Conservation (phyloP, 2,888 invertebrate genomes). For the Caenorhabditis uteleia region DNA sequence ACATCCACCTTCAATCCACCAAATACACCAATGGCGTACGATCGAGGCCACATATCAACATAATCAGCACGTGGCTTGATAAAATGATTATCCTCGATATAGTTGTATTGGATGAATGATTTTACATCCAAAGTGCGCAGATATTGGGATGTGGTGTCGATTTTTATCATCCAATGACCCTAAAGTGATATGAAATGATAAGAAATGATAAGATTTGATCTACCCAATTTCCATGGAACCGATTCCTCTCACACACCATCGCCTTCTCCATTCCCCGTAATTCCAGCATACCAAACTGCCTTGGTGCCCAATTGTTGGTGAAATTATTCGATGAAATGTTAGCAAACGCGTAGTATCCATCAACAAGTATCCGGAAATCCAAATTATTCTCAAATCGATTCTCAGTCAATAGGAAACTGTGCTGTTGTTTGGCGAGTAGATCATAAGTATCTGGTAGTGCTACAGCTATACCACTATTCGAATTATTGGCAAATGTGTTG, state of each 20-base stretch:
- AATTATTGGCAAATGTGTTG: slow-evolving; percentile 80
- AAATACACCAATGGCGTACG: slow-evolving; percentile 86
- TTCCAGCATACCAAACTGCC: slow-evolving; percentile 76
- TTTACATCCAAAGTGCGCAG: slow-evolving; percentile 44
- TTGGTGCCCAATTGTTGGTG: slow-evolving; percentile 81
- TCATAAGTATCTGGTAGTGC: slow-evolving; percentile 77
- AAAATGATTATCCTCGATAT: slow-evolving; percentile 60
- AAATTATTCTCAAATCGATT: slow-evolving; percentile 81
- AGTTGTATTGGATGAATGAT: slow-evolving; percentile 66
- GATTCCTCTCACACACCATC: slow-evolving; percentile 78
- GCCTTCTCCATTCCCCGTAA: slow-evolving; percentile 91
- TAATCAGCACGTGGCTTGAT: slow-evolving; percentile 55
- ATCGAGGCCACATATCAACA: slow-evolving; percentile 74
- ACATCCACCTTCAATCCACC: slow-evolving; percentile 88
- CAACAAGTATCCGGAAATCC: slow-evolving; percentile 83
- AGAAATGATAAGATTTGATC: background rate
- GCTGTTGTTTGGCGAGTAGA: slow-evolving; percentile 55
- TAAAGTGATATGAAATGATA: slow-evolving; percentile 12
- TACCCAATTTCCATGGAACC: slow-evolving; percentile 65
- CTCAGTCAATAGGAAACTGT: slow-evolving; percentile 64
- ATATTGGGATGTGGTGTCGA: slow-evolving; percentile 59
- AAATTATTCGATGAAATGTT: slow-evolving; percentile 87
- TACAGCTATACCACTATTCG: slow-evolving; percentile 85
- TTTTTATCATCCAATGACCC: slow-evolving; percentile 65
- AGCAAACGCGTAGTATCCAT: slow-evolving; percentile 89